Evolutionary conservation across 2,888 invertebrate species (phyloP), one percentile per base, ranked within the genome.

Genomic region (Hybos culiciformis): DNA sequence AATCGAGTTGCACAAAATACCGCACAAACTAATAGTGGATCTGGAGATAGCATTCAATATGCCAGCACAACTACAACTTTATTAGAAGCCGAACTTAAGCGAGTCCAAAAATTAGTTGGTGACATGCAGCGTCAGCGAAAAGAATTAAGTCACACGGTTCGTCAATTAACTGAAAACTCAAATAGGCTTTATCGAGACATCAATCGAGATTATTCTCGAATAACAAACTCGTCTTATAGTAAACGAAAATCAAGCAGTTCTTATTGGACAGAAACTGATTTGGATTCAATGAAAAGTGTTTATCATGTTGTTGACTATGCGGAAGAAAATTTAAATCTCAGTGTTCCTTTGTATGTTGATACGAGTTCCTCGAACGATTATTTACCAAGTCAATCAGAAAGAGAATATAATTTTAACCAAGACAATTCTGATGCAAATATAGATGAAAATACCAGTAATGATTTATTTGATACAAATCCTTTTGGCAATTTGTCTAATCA

Each of bases 41-140:
- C 51, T 56, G 65, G 66, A 34, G 69, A 69, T 45, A 69, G 63
- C 48, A 61, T 63, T 49, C 70, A 66, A 9, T 70, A 69, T 50
- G 65, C 68, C 24, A 63, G 68, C 45, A 72, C 72, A 31, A 72
- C 74, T 3, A 81, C 80, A 19, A 80, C 78, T 14, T 72, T 80
- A 60, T 65, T 83, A 19, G 83, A 83, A 59, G 78, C 82, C 58
- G 91, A 92, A 63, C 72, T 92, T 48, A 76, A 81, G 24, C 74
- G 83, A 31, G 88, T 92, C 0, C 88, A 91, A 57, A 75, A 77
- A 46, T 72, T 90, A 43, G 87, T 92, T 39, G 83, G 84, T 4
- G 88, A 91, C 43, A 71, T 92, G 55, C 85, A 86, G 56, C 73
- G 84, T 7, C 87, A 91, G 61, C 73, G 91, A 1, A 84, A 86